These are phyloP conservation scores for Lampris megalopsis DNA, from an alignment of 2,113 vertebrate genomes.

Conservation along the genomic window DNA sequence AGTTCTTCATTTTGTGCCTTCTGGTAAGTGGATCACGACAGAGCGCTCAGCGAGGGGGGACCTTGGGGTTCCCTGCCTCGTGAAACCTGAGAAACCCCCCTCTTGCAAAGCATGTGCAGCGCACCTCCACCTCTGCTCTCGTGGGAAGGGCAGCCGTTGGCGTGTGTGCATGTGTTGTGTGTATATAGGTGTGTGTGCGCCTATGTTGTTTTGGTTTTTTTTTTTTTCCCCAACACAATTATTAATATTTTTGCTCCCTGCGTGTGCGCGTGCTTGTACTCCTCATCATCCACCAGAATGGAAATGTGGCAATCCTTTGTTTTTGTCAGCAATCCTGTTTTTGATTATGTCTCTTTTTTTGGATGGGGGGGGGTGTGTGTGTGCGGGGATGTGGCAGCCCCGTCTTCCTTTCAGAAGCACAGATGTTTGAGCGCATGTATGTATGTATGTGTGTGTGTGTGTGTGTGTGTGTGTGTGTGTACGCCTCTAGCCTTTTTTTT, in stretches of 20 bases:
- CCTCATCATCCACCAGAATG: conserved; percentile 27
- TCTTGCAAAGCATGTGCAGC: conserved; percentile 67
- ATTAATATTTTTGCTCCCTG: conserved; percentile 41
- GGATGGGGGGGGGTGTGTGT: conserved; percentile 12
- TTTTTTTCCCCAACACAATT: conserved; percentile 10
- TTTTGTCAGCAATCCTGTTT: conserved; percentile 59
- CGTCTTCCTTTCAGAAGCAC: conserved; percentile 50
- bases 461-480: conserved; percentile 52
- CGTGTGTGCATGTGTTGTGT: conserved; percentile 2
- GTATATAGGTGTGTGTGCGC: conserved; percentile 32
- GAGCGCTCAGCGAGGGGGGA: conserved; percentile 54
- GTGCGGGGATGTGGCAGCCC: conserved; percentile 37
- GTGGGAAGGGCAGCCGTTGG: conserved; percentile 57
- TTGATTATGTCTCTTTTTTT: conserved; percentile 30
- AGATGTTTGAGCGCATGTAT: conserved; percentile 45
- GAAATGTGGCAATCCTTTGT: conserved; percentile 57
- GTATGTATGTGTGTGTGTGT: neutral
- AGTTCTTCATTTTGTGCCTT: conserved; percentile 87
- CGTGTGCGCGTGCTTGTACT: conserved; percentile 34
- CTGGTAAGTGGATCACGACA: conserved; percentile 78
- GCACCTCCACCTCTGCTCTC: conserved; percentile 57
- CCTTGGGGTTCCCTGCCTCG: conserved; percentile 77
- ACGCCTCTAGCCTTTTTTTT: conserved; percentile 17
- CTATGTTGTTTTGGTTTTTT: conserved; percentile 56
- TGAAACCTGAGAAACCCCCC: conserved; percentile 73